Conservation (phyloP, 1,140 invertebrate genomes). For the Lucilia cuprina region DNA sequence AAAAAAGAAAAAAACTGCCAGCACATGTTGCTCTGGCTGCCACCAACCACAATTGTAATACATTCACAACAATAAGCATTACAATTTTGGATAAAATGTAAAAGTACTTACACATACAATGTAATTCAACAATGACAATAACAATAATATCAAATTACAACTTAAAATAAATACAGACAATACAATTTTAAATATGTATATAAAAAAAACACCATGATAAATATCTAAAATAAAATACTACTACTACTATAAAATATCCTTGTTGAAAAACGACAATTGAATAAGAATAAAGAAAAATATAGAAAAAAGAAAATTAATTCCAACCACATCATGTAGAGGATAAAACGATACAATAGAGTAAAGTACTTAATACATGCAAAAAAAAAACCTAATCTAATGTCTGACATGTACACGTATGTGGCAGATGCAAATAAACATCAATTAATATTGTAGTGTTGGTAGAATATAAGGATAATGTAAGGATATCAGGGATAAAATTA, state of each 20-base stretch:
- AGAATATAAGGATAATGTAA: neutral
- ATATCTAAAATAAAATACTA: neutral
- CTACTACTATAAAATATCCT: neutral
- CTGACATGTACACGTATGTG: neutral
- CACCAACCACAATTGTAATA: no score
- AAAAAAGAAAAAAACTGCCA: no score
- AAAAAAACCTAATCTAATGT: neutral
- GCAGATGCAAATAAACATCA: neutral
- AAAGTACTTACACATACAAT: neutral
- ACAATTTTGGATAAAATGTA: neutral
- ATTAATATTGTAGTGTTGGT: neutral
- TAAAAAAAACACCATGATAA: neutral
- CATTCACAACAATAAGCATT: no score
- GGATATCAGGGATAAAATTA: no score
- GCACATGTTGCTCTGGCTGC: no score
- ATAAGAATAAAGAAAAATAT: neutral
- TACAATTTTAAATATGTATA: neutral
- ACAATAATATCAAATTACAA: neutral
- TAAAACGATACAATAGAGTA: neutral
- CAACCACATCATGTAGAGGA: neutral
- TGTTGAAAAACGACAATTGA: neutral
- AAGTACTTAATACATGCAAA: neutral
- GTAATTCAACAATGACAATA: neutral
- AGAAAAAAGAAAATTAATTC: constrained; percentile 1
- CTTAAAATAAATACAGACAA: neutral